Evolutionary conservation across 2,113 vertebrate species (phyloP).

Genomic region (Sebastes fasciatus): DNA sequence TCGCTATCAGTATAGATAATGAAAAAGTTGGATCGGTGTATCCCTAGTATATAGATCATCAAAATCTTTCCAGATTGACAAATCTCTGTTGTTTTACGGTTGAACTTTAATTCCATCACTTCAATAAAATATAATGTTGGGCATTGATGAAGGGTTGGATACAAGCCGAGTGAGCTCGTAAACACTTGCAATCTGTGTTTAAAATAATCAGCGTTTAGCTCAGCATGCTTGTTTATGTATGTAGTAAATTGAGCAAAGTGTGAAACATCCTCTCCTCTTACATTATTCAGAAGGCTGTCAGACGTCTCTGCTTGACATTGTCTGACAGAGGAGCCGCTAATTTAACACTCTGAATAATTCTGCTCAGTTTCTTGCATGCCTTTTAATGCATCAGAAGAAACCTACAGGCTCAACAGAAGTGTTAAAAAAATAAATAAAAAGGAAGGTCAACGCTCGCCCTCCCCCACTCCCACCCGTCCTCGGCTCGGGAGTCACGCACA

Average conservation of each 20-base stretch:
- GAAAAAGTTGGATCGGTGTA: too few species aligned
- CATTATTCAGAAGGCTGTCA: slow-evolving; percentile 31
- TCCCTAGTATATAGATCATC: neutral
- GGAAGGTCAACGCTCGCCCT: slow-evolving; percentile 24
- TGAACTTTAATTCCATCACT: slow-evolving; percentile 2
- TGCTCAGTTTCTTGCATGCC: slow-evolving; percentile 3
- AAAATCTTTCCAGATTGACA: neutral
- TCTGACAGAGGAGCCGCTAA: slow-evolving; percentile 6
- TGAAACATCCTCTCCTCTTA: slow-evolving; percentile 22
- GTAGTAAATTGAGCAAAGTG: slow-evolving; percentile 32
- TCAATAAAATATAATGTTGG: neutral
- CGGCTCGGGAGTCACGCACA: neutral
- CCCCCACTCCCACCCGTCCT: neutral
- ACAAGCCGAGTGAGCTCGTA: neutral
- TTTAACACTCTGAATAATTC: slow-evolving; percentile 30
- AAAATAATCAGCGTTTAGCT: slow-evolving; percentile 3
- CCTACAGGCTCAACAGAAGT: slow-evolving; percentile 13
- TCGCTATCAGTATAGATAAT: too few species aligned
- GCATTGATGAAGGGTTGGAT: neutral
- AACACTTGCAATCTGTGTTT: neutral
- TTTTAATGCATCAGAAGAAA: slow-evolving; percentile 28
- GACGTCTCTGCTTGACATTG: neutral
- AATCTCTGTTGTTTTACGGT: neutral
- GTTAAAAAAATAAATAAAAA: slow-evolving; percentile 17
- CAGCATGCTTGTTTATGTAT: slow-evolving; percentile 7